Evolutionary conservation across 2,888 invertebrate species (phyloP).

Genomic region (Trichogramma evanescens): DNA sequence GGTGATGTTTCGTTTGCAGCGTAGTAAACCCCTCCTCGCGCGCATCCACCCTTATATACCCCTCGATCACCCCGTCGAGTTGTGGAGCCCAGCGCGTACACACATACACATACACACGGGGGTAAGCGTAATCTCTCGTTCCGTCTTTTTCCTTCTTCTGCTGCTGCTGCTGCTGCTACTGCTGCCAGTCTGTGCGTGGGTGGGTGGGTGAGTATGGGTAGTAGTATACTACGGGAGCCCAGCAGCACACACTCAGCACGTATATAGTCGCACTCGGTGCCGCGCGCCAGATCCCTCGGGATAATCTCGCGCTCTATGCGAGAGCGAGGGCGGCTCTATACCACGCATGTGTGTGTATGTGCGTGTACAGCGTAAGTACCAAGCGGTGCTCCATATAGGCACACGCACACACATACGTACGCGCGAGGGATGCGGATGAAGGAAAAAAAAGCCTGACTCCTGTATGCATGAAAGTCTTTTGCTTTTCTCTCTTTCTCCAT

Average conservation of each 20-base stretch:
- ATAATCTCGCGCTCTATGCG: constrained; percentile 32
- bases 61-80: too few relatives aligned
- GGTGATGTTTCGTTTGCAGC: constrained; percentile 44
- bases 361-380: neutral
- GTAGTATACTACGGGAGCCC: too few relatives aligned
- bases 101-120: neutral
- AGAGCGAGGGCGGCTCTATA: too few relatives aligned
- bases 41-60: too few relatives aligned
- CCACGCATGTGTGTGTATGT: neutral
- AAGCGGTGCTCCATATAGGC: neutral
- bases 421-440: neutral
- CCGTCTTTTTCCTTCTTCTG: neutral
- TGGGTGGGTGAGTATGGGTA: too few relatives aligned
- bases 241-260: too few relatives aligned
- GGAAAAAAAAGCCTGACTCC: too few relatives aligned
- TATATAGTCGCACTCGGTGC: neutral
- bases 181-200: constrained; percentile 26
- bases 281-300: constrained; percentile 30
- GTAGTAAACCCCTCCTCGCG: neutral
- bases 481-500: neutral
- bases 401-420: neutral
- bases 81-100: neutral
- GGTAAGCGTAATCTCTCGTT: neutral
- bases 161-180: constrained; percentile 24
- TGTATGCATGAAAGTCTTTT: neutral